Percentiles rank a stretch among this genome's conserved stretches.
These are phyloP conservation scores for Ctenodactylus gundi DNA, from an alignment of 2,113 vertebrate genomes.

Conservation along the genomic window DNA sequence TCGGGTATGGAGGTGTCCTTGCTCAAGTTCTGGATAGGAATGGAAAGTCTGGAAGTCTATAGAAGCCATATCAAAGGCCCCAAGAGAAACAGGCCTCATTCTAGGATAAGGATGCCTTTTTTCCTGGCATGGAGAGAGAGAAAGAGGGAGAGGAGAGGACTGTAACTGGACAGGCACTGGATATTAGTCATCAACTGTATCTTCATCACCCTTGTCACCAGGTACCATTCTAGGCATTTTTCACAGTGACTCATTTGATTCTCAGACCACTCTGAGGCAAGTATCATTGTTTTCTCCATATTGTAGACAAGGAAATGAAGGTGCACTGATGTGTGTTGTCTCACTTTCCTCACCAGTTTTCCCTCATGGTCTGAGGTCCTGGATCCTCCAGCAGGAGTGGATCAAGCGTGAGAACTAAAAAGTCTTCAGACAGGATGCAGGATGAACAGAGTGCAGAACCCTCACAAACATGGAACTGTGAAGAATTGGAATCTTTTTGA, in stretches of 20 bases:
- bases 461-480: rapidly evolving
- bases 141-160: too few relatives aligned
- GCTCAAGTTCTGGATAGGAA: not conserved
- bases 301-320: not conserved
- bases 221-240: not conserved
- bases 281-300: too few relatives aligned
- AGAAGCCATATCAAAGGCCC: rapidly evolving
- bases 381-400: not conserved
- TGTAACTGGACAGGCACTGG: too few relatives aligned
- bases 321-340: not conserved
- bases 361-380: not conserved
- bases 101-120: not conserved
- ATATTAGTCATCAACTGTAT: rapidly evolving
- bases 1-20: too few relatives aligned
- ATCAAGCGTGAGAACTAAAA: not conserved
- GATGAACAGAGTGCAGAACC: not conserved
- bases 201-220: not conserved
- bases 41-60: not conserved
- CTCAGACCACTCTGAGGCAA: not conserved
- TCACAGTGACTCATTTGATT: not conserved
- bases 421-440: rapidly evolving
- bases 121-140: not conserved
- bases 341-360: not conserved
- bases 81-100: not conserved
- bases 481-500: not conserved